These are phyloP conservation scores for Phaonia tiefii DNA, from an alignment of 2,888 invertebrate species.

Conservation along the genomic window DNA sequence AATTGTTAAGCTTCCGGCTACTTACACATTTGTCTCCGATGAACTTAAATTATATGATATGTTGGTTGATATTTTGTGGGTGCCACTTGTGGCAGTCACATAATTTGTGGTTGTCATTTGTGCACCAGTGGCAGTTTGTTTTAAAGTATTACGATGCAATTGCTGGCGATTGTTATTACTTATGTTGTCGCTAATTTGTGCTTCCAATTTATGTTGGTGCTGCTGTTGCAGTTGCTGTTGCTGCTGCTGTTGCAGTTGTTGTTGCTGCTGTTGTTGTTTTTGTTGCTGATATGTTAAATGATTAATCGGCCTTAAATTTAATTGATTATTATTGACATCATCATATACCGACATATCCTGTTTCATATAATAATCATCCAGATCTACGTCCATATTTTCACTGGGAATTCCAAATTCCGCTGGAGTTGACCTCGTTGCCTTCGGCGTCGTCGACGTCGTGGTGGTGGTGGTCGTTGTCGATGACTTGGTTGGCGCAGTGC, in stretches of 20 bases:
- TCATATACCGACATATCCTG: slow-evolving; percentile 79
- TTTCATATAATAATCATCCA: slow-evolving; percentile 76
- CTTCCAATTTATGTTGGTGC: slow-evolving; percentile 37
- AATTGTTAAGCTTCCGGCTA: too few relatives aligned
- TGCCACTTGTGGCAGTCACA: slow-evolving; percentile 50
- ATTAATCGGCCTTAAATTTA: slow-evolving; percentile 77
- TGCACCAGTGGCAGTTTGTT: slow-evolving; percentile 59
- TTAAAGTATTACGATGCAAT: slow-evolving; percentile 39
- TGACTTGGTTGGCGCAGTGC: slow-evolving; percentile 54
- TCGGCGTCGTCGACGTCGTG: slow-evolving; percentile 7
- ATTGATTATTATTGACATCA: slow-evolving; percentile 80
- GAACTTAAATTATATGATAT: slow-evolving; percentile 63
- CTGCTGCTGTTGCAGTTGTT: slow-evolving; percentile 56
- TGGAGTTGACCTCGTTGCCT: slow-evolving; percentile 20
- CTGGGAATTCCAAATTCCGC: slow-evolving; percentile 58
- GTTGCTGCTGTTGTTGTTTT: slow-evolving; percentile 31
- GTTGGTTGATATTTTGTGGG: slow-evolving; percentile 58
- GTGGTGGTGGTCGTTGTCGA: slow-evolving; percentile 52
- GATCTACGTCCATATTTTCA: slow-evolving; percentile 65
- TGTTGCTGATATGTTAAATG: slow-evolving; percentile 76
- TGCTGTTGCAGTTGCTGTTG: slow-evolving; percentile 34
- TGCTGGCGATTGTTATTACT: slow-evolving; percentile 33
- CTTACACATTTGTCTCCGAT: slow-evolving; percentile 56
- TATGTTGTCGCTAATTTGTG: slow-evolving; percentile 41
- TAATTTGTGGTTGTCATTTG: slow-evolving; percentile 46